Evolutionary conservation across 2,888 invertebrate species (phyloP), one percentile per base, ranked within the genome.

Genomic region (Cepaea hortensis): DNA sequence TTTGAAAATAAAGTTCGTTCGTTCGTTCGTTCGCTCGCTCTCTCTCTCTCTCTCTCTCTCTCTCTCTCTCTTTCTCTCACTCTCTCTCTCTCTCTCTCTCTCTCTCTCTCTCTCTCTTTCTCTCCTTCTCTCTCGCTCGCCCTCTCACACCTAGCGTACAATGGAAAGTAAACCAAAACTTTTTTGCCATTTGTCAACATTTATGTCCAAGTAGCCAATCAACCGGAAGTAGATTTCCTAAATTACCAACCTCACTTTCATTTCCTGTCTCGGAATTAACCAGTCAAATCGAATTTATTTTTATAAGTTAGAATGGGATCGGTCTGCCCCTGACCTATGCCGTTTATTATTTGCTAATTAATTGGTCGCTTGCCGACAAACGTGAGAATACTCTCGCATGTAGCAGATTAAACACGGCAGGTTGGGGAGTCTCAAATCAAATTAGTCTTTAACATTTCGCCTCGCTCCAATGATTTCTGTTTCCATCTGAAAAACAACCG

Each of bases 331-430:
- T 11, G 11, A 55, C 11, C 11, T 55, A 11, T 55, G 6, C 11
- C 55, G 1, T 55, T 11, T 6, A 55, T 55, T 55, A 55, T 55
- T 55, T 55, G 7, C 55, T 73, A 55, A 73, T 35, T 76, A 65
- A 84, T 84, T 76, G 84, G 84, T 84, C 76, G 35, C 77, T 46
- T 77, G 62, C 77, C 73, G 65, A 62, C 62, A 77, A 46, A 82
- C 70, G 46, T 48, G 46, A 50, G 18, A n/a, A 7, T 6, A 72
- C 20, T 72, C 48, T 82, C 15, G 55, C 46, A 50, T 48, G 46
- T 55, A 15, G 50, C 73, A 72, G 72, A 82, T 72, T 68, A 70
- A 82, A 82, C 50, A 82, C 72, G 82, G 50, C 72, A 72, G 70
- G 6, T 55, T 50, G 72, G 11, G 50, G 18, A 15, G 48, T 35